phyloP scores from a whole-genome alignment of 2,797 vertebrate genomes.

The Lutjanus argentimaculatus region DNA sequence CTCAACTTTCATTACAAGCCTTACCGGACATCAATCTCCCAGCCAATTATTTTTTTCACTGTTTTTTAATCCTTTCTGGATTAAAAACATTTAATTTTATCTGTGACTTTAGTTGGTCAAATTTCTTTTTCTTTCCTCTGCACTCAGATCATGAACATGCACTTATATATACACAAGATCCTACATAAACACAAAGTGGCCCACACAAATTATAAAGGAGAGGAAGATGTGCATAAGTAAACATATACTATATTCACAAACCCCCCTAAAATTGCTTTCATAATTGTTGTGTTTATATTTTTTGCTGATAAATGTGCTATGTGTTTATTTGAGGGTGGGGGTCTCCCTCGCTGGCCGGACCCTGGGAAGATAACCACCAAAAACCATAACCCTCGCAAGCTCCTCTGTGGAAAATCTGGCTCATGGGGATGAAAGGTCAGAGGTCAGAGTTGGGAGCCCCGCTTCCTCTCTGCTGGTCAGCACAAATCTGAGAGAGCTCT shows the following conservation, averaged over 20 bases:
- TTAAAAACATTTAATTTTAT: constrained; percentile 46
- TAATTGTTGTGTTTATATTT: constrained; percentile 68
- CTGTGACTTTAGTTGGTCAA: constrained; percentile 17
- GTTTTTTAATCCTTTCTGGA: constrained; percentile 1
- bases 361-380: constrained; percentile 79
- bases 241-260: constrained; percentile 42
- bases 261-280: constrained; percentile 40
- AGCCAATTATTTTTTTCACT: constrained; percentile 59
- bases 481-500: constrained; percentile 45
- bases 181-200: background rate
- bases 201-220: constrained; percentile 3
- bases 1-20: constrained; percentile 37
- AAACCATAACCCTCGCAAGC: constrained; percentile 38
- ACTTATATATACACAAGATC: background rate
- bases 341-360: constrained; percentile 42
- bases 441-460: constrained; percentile 63
- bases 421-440: constrained; percentile 60
- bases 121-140: constrained; percentile 10
- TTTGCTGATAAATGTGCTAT: constrained; percentile 73
- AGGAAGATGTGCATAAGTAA: constrained; percentile 18
- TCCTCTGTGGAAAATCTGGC: constrained; percentile 73
- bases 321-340: constrained; percentile 72
- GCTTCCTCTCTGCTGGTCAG: constrained; percentile 69
- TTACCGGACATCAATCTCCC: constrained; percentile 45
- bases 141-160: background rate